Percentiles rank a stretch among this genome's conserved stretches.
phyloP scores from a whole-genome alignment of 2,888 invertebrate genomes.

The Chrysolina americana region DNA sequence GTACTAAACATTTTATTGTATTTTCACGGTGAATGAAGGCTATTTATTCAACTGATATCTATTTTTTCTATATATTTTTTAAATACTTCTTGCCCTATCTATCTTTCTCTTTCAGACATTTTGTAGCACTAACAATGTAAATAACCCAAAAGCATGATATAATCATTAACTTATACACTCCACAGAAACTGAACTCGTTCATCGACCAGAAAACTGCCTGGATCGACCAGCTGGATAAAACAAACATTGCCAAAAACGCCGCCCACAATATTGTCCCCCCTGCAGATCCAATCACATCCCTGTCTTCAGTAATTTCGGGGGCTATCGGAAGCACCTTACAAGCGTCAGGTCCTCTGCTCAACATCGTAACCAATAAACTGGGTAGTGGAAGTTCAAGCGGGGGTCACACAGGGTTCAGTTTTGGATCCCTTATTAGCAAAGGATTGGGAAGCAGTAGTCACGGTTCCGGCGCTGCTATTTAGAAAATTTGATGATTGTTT shows the following conservation, averaged over 20 bases:
- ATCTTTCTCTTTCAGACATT: no score
- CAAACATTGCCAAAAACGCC: slow-evolving; percentile 83
- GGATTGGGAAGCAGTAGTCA: slow-evolving; percentile 52
- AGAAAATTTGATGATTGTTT: background rate
- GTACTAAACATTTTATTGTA: no score
- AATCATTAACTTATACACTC: slow-evolving; percentile 45
- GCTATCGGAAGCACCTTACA: slow-evolving; percentile 78
- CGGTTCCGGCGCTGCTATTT: slow-evolving; percentile 30
- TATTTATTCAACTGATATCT: no score
- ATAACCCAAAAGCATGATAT: background rate
- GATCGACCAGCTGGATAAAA: slow-evolving; percentile 78
- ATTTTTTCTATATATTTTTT: no score
- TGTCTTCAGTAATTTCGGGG: slow-evolving; percentile 78
- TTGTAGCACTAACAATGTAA: background rate
- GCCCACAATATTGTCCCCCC: slow-evolving; percentile 81
- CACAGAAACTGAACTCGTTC: slow-evolving; percentile 87
- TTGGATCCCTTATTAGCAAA: slow-evolving; percentile 71
- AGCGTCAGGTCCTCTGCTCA: slow-evolving; percentile 73
- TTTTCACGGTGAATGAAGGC: no score
- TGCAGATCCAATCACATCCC: slow-evolving; percentile 69
- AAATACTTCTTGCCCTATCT: no score
- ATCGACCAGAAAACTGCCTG: slow-evolving; percentile 85
- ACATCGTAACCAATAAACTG: slow-evolving; percentile 78
- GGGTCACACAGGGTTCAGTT: slow-evolving; percentile 73
- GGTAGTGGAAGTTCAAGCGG: slow-evolving; percentile 69